Base-by-base conservation (phyloP, 2,888 invertebrate genomes). In the Abscondita cerata region DNA sequence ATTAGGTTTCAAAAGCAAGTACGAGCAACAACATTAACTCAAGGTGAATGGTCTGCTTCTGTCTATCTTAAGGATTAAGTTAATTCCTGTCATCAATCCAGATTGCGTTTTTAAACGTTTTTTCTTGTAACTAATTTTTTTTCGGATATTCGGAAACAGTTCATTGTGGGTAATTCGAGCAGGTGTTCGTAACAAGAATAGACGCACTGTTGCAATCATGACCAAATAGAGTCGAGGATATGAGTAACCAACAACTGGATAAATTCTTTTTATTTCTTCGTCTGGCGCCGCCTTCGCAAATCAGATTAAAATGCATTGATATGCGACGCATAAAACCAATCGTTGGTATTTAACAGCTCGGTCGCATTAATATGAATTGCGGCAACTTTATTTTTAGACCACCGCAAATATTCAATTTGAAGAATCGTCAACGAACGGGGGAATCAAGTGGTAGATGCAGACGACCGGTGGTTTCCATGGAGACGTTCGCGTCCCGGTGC, bases 391-490 rank as follows among this genome's bases (percentile, higher is more conserved):
- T 58, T 58, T 58, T 31, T 44, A 52, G 58, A 52, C 12, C 20
- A 13, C 31, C 31, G 19, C 15, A 25, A 48, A 9, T 55, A 34
- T 15, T 16, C 6, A 31, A 41, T 3, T 8, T 2, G 11, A 48
- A 47, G 31, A 57, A 33, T 36, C 15, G 20, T 54, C 44, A 48
- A 48, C 38, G 56, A 48, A 55, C 31, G 33, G 25, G 47, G 18
- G 48, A 56, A 40, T 50, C 56, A 50, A 50, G 56, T 54, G 50
- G 51, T 52, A 67, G 68, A 68, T 68, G 40, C 68, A 66, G 68
- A 68, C 68, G 68, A 66, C 47, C 50, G 44, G 69, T 69, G 44
- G 69, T 69, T 62, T 50, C 65, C 57, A 69, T 66, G 66, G 69
- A 54, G 50, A 68, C 67, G 65, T 58, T 64, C 63, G 64, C 67